These are phyloP conservation scores for Oppia nitens DNA, from an alignment of 1,140 invertebrate genomes.

Conservation along the genomic window DNA sequence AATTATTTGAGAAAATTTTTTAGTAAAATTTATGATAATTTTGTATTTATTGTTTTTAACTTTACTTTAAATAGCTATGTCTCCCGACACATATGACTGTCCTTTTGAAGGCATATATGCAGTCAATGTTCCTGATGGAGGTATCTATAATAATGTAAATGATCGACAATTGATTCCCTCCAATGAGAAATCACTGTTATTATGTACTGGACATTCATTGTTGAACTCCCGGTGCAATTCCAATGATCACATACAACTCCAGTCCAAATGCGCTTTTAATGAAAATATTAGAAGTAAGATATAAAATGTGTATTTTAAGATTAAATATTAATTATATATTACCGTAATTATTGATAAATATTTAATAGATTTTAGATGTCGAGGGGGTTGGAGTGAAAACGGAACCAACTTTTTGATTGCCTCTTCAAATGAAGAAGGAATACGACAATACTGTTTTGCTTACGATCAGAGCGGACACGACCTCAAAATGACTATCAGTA, in stretches of 20 bases:
- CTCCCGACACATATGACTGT: slow-evolving; percentile 5
- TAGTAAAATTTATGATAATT: too few species aligned
- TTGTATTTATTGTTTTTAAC: too few species aligned
- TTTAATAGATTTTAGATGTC: slow-evolving; percentile 71
- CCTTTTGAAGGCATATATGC: slow-evolving; percentile 15
- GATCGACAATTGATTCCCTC: not conserved
- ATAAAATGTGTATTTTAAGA: not conserved
- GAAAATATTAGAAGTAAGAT: slow-evolving; percentile 7
- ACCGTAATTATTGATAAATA: not conserved
- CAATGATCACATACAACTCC: not conserved
- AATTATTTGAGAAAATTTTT: too few species aligned
- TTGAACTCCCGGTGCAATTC: slow-evolving; percentile 7
- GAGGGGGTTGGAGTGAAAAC: slow-evolving; percentile 56
- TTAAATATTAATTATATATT: too few species aligned
- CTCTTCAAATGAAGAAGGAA: slow-evolving; percentile 10
- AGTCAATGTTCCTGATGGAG: slow-evolving; percentile 4
- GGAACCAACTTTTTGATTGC: slow-evolving; percentile 52
- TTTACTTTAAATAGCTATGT: too few species aligned
- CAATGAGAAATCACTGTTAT: not conserved
- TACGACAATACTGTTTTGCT: slow-evolving; percentile 11
- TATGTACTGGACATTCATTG: slow-evolving; percentile 1
- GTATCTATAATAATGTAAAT: not conserved
- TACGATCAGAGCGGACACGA: slow-evolving; percentile 5
- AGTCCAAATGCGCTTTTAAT: not conserved
- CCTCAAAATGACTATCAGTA: slow-evolving; percentile 9